These are phyloP conservation scores for Drosophila leonis DNA, from an alignment of 2,888 invertebrate species.

Conservation along the genomic window DNA sequence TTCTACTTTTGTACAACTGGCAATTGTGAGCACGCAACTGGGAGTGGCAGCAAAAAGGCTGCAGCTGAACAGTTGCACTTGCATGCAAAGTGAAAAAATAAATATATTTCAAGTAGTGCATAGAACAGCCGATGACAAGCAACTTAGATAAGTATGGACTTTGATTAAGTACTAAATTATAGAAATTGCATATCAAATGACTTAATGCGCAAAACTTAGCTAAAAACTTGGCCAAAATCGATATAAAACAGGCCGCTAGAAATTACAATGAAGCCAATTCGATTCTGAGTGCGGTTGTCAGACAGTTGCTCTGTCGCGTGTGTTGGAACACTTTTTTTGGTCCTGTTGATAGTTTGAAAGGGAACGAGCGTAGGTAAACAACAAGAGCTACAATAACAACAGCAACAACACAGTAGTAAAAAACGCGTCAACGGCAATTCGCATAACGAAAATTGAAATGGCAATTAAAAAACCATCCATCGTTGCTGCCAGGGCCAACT, in stretches of 20 bases:
- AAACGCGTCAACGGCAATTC: conserved; percentile 49
- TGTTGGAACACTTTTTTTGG: conserved; percentile 52
- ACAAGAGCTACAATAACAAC: conserved; percentile 10
- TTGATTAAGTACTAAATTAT: conserved; percentile 41
- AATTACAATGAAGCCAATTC: conserved; percentile 68
- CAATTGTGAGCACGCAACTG: conserved; percentile 56
- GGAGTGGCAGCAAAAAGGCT: conserved; percentile 29
- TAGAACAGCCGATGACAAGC: conserved; percentile 8
- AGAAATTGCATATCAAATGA: conserved; percentile 42
- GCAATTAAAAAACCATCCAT: conserved; percentile 80
- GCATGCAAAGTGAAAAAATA: conserved; percentile 27
- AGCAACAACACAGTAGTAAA: conserved; percentile 17
- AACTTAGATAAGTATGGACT: conserved; percentile 31
- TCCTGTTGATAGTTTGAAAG: conserved; percentile 52
- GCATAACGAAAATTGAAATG: conserved; percentile 79
- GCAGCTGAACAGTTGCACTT: conserved; percentile 6
- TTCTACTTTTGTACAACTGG: background rate
- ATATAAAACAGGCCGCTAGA: conserved; percentile 49
- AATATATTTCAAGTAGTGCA: conserved; percentile 11
- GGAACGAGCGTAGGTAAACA: conserved; percentile 28
- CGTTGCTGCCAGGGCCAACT: conserved; percentile 70
- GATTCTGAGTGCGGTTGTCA: conserved; percentile 72
- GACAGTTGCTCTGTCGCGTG: conserved; percentile 26
- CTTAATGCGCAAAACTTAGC: conserved; percentile 18
- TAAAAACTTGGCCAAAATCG: conserved; percentile 27